A percentile compares a stretch with the other conserved stretches of the same genome.
These are phyloP conservation scores for Pseudorasbora parva DNA, from an alignment of 2,113 vertebrate species.

Conservation along the genomic window DNA sequence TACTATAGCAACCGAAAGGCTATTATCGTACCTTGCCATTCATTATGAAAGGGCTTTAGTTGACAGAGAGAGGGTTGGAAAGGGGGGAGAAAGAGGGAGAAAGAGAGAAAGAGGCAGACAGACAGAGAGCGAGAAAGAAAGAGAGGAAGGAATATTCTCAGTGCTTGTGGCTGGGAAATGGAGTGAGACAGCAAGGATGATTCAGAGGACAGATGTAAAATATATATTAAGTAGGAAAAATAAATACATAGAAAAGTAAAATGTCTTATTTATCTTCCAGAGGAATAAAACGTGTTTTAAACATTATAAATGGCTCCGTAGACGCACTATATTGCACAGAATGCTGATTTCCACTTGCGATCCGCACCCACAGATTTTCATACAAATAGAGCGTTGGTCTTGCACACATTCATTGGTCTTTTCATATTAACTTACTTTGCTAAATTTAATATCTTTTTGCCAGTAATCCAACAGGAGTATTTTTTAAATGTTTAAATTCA, in stretches of 20 bases:
- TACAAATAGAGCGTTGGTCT: not conserved
- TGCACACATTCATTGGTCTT: not conserved
- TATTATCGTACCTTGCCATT: constrained; percentile 99
- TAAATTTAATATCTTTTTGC: not conserved
- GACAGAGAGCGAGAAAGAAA: constrained; percentile 2
- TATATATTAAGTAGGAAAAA: constrained; percentile 5
- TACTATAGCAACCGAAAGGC: constrained; percentile 91
- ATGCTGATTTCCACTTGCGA: not conserved
- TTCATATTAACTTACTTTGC: not conserved
- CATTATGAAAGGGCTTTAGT: constrained; percentile 95
- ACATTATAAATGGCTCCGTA: not conserved
- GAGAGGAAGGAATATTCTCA: constrained; percentile 15
- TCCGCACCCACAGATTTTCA: not conserved
- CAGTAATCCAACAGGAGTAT: not conserved
- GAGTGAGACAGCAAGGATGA: constrained; percentile 19
- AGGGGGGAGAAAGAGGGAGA: constrained; percentile 33
- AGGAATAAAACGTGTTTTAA: not conserved
- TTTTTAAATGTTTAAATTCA: not conserved
- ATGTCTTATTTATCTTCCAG: not conserved
- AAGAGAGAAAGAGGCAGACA: constrained; percentile 18
- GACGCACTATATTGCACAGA: not conserved
- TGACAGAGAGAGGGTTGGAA: constrained; percentile 80
- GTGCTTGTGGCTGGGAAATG: constrained; percentile 16
- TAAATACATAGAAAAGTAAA: not conserved
- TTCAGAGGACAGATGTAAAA: not conserved